A percentile compares a stretch with the other conserved stretches of the same genome.
phyloP scores from a whole-genome alignment of 2,888 invertebrate species.

The Fragum fragum region DNA sequence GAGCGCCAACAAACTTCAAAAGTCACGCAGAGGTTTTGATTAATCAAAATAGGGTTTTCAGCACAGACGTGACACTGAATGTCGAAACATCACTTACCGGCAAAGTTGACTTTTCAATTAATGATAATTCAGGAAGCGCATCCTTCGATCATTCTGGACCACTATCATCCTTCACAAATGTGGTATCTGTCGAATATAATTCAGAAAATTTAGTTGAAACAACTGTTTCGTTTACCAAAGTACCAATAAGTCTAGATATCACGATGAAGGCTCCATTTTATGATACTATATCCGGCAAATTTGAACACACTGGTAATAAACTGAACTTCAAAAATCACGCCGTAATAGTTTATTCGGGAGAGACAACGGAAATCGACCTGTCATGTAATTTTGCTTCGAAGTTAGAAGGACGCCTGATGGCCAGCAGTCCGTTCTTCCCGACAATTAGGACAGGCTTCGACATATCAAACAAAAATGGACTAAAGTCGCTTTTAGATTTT shows the following conservation, averaged over 20 bases:
- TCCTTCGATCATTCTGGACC: conserved; percentile 54
- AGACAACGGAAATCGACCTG: conserved; percentile 67
- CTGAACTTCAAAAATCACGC: conserved; percentile 53
- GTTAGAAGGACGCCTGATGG: conserved; percentile 41
- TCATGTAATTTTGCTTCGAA: conserved; percentile 56
- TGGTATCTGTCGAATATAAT: conserved; percentile 10
- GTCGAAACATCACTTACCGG: conserved; percentile 29
- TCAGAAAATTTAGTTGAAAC: conserved; percentile 32
- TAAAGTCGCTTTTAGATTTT: conserved; percentile 32
- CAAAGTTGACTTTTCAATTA: conserved; percentile 4
- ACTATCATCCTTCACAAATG: conserved; percentile 39
- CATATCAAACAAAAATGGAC: conserved; percentile 36
- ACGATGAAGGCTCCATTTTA: not conserved
- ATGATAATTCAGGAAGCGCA: conserved; percentile 6
- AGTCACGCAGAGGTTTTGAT: conserved; percentile 33
- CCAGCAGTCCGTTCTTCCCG: conserved; percentile 41
- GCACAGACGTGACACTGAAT: conserved; percentile 57
- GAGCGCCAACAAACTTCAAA: conserved; percentile 27
- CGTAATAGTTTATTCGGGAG: conserved; percentile 42
- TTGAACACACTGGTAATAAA: conserved; percentile 43
- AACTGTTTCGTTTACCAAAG: not conserved
- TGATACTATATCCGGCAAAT: conserved; percentile 37
- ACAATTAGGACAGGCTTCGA: conserved; percentile 39
- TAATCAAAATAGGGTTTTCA: conserved; percentile 43
- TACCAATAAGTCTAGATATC: not conserved